Evolutionary conservation across 2,113 vertebrate species (phyloP).

Genomic region (Callocephalon fimbriatum): DNA sequence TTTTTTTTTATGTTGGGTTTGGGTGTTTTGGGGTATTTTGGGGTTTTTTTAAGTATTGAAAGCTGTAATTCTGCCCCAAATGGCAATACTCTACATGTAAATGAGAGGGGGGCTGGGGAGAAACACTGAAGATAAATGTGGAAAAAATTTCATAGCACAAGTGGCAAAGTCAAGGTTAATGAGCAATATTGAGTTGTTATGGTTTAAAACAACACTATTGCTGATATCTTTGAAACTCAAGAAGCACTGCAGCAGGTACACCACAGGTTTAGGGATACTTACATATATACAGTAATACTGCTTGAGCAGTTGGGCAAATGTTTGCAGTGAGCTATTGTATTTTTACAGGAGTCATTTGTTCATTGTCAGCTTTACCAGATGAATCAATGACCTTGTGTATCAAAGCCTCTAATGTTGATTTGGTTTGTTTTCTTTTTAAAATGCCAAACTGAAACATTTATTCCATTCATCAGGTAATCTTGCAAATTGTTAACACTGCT

Average conservation of each 20-base stretch:
- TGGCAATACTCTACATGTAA: neutral
- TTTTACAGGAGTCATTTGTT: constrained; percentile 17
- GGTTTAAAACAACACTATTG: neutral
- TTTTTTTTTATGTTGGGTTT: neutral
- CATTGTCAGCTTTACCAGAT: neutral
- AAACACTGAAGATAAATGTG: neutral
- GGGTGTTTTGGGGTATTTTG: neutral
- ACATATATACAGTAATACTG: neutral
- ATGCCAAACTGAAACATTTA: neutral
- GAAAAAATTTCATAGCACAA: neutral
- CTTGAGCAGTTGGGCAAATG: neutral
- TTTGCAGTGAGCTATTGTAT: neutral
- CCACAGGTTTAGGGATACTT: neutral
- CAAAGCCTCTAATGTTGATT: constrained; percentile 15
- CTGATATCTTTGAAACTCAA: neutral
- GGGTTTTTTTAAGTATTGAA: neutral
- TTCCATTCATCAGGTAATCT: neutral
- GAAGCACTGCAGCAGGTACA: neutral
- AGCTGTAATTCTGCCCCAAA: neutral
- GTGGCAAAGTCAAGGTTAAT: neutral
- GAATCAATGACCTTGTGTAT: neutral
- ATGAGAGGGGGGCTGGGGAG: neutral
- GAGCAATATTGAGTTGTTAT: neutral
- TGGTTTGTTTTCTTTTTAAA: neutral
- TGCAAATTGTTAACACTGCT: constrained; percentile 33